Percentiles rank a stretch among this genome's conserved stretches.
phyloP scores from a whole-genome alignment of 2,888 invertebrate species.

The Andricus quercusramuli region DNA sequence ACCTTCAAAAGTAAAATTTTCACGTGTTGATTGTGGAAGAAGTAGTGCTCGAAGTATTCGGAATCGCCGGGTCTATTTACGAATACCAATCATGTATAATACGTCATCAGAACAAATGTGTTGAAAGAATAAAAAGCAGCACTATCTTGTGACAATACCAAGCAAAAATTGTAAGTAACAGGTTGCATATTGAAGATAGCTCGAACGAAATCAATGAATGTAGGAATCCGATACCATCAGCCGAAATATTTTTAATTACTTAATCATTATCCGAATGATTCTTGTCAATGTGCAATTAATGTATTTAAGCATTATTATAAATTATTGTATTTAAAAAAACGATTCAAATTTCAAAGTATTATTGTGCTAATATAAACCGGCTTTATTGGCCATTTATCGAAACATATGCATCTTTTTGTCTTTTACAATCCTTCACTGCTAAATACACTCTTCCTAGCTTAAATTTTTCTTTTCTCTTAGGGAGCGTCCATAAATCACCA shows the following conservation, averaged over 20 bases:
- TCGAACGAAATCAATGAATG: constrained; percentile 66
- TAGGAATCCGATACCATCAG: constrained; percentile 52
- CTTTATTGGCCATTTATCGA: constrained; percentile 65
- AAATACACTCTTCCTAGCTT: background rate
- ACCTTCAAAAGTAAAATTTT: background rate
- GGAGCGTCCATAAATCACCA: too few species aligned
- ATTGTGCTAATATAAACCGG: constrained; percentile 71
- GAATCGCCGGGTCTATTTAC: background rate
- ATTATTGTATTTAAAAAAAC: constrained; percentile 71
- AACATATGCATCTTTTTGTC: background rate
- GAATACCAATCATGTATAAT: background rate
- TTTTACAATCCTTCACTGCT: background rate
- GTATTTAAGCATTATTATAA: constrained; percentile 66
- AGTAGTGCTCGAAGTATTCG: background rate
- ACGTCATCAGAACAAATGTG: background rate
- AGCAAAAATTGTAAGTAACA: constrained; percentile 11
- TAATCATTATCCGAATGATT: constrained; percentile 63
- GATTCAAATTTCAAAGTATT: constrained; percentile 67
- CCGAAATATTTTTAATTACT: constrained; percentile 55
- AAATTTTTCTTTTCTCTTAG: too few species aligned
- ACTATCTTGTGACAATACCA: background rate
- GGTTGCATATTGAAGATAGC: constrained; percentile 18
- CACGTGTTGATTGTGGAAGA: background rate
- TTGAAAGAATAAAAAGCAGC: background rate
- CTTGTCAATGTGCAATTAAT: constrained; percentile 68